Conservation (phyloP, 92 coral and sea anemone genomes). For the Anthopleura xanthogrammica region DNA sequence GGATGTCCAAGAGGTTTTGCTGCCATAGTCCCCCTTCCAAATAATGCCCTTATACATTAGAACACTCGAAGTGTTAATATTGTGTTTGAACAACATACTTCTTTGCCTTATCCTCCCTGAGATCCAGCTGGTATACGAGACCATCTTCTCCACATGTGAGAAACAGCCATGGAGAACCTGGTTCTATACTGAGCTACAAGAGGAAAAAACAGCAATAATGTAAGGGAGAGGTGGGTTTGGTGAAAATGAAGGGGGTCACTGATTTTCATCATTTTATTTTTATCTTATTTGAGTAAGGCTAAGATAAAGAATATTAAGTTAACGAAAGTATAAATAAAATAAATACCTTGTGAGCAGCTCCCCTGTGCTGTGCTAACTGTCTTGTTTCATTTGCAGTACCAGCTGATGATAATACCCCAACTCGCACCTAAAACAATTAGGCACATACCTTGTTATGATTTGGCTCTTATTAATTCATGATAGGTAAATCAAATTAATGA, state of each 20-base stretch:
- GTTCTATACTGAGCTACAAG: slow-evolving; percentile 85
- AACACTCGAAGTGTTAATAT: not conserved
- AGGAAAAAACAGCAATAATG: not conserved
- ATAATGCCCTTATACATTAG: too few species aligned
- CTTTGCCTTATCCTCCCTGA: slow-evolving; percentile 83
- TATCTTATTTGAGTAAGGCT: too few species aligned
- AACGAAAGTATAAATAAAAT: too few species aligned
- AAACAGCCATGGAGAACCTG: slow-evolving; percentile 91
- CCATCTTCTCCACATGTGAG: slow-evolving; percentile 99
- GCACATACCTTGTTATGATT: too few species aligned
- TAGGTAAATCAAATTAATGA: too few species aligned
- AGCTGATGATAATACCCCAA: slow-evolving; percentile 76
- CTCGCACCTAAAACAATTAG: slow-evolving; percentile 71
- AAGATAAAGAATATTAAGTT: not conserved
- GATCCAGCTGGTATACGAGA: slow-evolving; percentile 77
- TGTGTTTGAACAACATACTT: slow-evolving; percentile 52
- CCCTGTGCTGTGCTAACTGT: slow-evolving; percentile 87
- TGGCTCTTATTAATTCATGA: too few species aligned
- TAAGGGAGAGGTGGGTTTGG: too few species aligned
- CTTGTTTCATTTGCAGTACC: slow-evolving; percentile 75
- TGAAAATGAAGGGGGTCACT: too few species aligned
- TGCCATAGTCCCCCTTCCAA: too few species aligned
- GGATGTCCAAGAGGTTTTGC: too few species aligned
- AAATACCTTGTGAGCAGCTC: slow-evolving; percentile 91
- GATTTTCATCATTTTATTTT: too few species aligned